A percentile compares a stretch with the other conserved stretches of the same genome.
Conservation (phyloP, 2,113 vertebrate species). For the Hystrix cristata region DNA sequence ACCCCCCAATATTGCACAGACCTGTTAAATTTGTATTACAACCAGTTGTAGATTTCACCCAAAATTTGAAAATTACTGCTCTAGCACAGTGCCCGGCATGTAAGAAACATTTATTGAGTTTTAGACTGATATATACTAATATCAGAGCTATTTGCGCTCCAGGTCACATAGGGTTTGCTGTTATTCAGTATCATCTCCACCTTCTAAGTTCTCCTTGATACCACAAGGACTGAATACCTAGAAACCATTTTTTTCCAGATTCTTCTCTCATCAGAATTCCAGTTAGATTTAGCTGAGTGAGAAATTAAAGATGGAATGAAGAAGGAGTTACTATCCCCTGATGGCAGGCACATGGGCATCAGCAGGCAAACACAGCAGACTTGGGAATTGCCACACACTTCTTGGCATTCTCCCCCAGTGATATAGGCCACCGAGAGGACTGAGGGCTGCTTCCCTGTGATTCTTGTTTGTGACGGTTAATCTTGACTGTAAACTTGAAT, state of each 20-base stretch:
- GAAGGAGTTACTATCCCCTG: neutral
- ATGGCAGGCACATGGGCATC: neutral
- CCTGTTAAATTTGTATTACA: neutral
- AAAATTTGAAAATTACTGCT: slow-evolving; percentile 26
- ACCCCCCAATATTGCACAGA: neutral
- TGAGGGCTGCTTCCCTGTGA: neutral
- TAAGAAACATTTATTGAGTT: slow-evolving; percentile 21
- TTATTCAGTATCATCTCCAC: neutral
- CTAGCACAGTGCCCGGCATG: neutral
- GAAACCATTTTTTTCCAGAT: slow-evolving; percentile 31
- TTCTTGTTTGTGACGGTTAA: neutral
- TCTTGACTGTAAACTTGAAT: neutral
- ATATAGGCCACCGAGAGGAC: neutral
- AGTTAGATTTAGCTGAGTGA: neutral
- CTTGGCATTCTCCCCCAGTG: neutral
- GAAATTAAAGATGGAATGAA: neutral
- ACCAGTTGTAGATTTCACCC: neutral
- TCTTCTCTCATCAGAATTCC: neutral
- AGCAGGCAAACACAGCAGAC: neutral
- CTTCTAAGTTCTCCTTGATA: slow-evolving; percentile 24
- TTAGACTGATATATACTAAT: neutral
- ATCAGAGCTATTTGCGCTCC: neutral
- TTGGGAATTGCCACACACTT: neutral
- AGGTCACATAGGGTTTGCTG: neutral
- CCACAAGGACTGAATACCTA: neutral